Conservation (phyloP, 2,113 vertebrate species). For the Pavo muticus region DNA sequence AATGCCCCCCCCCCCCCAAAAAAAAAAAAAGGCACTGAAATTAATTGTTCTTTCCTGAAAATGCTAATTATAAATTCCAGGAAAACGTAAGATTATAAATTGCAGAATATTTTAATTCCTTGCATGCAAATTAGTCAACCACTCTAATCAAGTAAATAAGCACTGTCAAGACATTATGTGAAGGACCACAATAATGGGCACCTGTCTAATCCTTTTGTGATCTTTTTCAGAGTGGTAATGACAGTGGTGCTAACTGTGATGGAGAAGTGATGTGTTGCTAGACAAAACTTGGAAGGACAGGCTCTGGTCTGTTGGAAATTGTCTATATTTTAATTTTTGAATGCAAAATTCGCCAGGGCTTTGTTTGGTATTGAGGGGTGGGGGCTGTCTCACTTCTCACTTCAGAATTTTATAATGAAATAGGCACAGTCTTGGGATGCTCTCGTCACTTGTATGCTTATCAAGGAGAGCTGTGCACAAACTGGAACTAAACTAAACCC, state of each 20-base stretch:
- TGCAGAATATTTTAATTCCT: background rate
- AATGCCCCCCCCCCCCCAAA: background rate
- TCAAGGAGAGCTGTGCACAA: background rate
- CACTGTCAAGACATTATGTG: background rate
- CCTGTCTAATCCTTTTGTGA: background rate
- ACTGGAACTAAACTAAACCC: background rate
- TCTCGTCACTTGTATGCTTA: background rate
- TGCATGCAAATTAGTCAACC: background rate
- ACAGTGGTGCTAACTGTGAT: background rate
- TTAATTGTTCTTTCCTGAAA: background rate
- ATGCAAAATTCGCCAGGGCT: background rate
- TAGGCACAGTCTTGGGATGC: background rate
- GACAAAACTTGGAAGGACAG: background rate
- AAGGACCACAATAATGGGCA: background rate
- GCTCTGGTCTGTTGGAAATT: background rate
- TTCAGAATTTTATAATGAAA: background rate
- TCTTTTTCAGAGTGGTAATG: background rate
- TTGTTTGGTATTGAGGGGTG: background rate
- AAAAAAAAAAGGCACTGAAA: background rate
- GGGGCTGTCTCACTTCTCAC: background rate
- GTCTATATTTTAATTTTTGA: background rate
- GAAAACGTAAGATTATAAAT: background rate
- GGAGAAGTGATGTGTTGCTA: background rate
- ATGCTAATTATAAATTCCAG: background rate
- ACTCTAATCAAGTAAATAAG: background rate